Conservation (phyloP, 2,113 vertebrate species). For the Nansenia antarctica region DNA sequence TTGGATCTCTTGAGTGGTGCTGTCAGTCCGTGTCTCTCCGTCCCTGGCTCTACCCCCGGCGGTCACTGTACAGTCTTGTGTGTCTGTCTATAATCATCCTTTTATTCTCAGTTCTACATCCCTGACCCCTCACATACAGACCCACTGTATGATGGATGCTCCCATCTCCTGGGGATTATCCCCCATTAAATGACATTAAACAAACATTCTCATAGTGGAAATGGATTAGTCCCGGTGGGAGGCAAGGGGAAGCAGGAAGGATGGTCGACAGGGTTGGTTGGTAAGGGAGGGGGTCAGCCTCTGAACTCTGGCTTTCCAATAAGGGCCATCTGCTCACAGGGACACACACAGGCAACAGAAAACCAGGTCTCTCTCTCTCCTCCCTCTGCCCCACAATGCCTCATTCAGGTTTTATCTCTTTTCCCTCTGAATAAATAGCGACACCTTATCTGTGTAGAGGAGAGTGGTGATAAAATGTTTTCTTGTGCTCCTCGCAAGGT, state of each 20-base stretch:
- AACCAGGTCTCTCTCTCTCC: slow-evolving; percentile 38
- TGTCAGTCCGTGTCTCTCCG: slow-evolving; percentile 61
- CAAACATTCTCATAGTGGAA: slow-evolving; percentile 53
- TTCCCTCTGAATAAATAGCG: slow-evolving; percentile 70
- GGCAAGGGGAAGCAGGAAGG: slow-evolving; percentile 45
- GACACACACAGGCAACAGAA: slow-evolving; percentile 45
- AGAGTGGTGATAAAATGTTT: slow-evolving; percentile 68
- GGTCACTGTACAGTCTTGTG: slow-evolving; percentile 66
- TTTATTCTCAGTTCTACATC: slow-evolving; percentile 37
- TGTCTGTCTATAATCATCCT: slow-evolving; percentile 58
- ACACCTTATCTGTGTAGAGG: slow-evolving; percentile 67
- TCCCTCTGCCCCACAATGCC: slow-evolving; percentile 46
- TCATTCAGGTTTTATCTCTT: slow-evolving; percentile 68
- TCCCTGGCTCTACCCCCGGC: slow-evolving; percentile 50
- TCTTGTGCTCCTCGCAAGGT: slow-evolving; percentile 53
- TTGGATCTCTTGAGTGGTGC: slow-evolving; percentile 53
- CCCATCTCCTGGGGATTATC: slow-evolving; percentile 59
- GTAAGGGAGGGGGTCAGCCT: slow-evolving; percentile 37
- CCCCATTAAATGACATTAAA: slow-evolving; percentile 69
- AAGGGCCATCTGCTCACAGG: slow-evolving; percentile 68
- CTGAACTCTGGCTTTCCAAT: slow-evolving; percentile 44
- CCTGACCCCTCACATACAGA: slow-evolving; percentile 20
- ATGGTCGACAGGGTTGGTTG: slow-evolving; percentile 9
- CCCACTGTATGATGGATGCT: slow-evolving; percentile 51
- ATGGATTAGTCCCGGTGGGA: slow-evolving; percentile 58